Conservation (phyloP, 2,113 vertebrate genomes). For the Isichthys henryi region DNA sequence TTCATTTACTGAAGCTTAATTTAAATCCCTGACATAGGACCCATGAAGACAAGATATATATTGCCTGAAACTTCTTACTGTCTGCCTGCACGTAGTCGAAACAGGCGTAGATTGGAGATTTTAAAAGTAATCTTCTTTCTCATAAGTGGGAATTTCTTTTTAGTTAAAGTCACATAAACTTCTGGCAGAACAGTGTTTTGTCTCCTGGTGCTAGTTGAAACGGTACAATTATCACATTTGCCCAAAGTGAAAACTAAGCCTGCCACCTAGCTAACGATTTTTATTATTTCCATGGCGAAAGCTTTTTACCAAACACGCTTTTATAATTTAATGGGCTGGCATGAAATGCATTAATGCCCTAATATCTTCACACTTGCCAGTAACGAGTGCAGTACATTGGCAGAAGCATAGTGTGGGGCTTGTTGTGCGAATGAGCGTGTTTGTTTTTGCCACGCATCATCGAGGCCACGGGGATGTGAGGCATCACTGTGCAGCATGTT, state of each 20-base stretch:
- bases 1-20: background rate
- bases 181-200: background rate
- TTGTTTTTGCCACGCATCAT: background rate
- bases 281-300: background rate
- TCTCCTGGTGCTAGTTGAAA: background rate
- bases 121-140: background rate
- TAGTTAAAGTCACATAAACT: background rate
- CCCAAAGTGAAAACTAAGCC: background rate
- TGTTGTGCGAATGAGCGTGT: background rate
- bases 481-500: background rate
- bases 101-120: background rate
- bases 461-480: background rate
- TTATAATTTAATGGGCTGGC: background rate
- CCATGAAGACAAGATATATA: background rate
- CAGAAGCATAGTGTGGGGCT: background rate
- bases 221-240: background rate
- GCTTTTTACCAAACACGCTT: background rate
- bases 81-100: background rate
- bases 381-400: background rate
- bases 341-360: background rate
- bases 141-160: background rate
- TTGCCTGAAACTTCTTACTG: background rate
- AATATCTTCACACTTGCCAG: background rate
- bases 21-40: background rate
- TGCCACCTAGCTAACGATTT: background rate